Base-by-base conservation (phyloP, 2,797 vertebrate genomes). In the Lophura swinhoii region DNA sequence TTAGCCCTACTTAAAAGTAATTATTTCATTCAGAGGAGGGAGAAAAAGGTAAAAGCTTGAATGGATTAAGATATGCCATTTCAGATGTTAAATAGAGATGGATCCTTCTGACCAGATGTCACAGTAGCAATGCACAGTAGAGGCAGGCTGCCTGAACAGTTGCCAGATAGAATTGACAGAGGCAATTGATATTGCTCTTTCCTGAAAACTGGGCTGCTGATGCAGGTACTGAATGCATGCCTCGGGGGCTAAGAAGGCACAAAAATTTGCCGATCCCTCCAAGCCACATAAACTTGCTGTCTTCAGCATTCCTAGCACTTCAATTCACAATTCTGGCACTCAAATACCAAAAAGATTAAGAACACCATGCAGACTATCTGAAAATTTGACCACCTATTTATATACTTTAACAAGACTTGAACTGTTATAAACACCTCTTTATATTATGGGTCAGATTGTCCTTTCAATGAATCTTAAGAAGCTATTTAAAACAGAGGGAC, bases 381-480 rank as follows among this genome's bases (percentile, higher is more conserved):
- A 82, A 91, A 88, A 87, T 4, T 28, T 58, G 39, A 10, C 7
- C 17, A 29, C 26, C 89, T 87, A 16, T 73, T 33, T 76, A 15
- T 55, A 8, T 13, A 56, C n/a, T 93, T 91, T 75, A 79, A 49
- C 8, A 82, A 48, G 51, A 44, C 15, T 2, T 2, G 3, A 8
- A 46, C 14, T 71, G 15, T 49, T 79, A 22, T 66, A 82, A 88
- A 87, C 23, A 60, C 5, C 6, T 72, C 37, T 87, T 91, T 84
- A 51, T 63, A 88, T 86, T 66, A 41, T 73, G 78, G 67, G 76
- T 93, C 64, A 89, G 83, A 70, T 31, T 66, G 12, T 76, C 35
- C 22, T 62, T 62, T 88, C 90, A 53, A 69, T 49, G 93, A 95
- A 74, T 8, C 33, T 74, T 80, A 85, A 95, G 94, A 91, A 69